Evolutionary conservation across 2,113 vertebrate species (phyloP).

Genomic region (Caranx ignobilis): DNA sequence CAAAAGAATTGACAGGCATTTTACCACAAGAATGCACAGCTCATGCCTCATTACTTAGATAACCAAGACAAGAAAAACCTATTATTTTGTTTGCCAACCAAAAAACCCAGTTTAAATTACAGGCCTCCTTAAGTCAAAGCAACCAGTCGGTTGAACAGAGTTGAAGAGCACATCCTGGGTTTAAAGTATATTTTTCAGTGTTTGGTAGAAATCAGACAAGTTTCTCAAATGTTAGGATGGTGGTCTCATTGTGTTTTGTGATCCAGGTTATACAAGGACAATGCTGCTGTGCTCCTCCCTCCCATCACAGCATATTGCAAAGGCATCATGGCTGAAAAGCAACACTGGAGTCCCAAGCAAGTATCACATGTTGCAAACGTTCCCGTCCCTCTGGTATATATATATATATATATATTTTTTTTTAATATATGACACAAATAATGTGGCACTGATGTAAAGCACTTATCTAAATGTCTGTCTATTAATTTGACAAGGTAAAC

Average conservation of each 20-base stretch:
- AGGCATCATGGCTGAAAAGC: conserved; percentile 45
- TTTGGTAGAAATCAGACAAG: conserved; percentile 5
- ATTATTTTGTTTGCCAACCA: conserved; percentile 35
- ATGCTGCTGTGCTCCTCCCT: conserved; percentile 27
- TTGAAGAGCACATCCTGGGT: conserved; percentile 15
- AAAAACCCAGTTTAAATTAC: conserved; percentile 56
- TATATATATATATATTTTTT: background rate
- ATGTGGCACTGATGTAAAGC: conserved; percentile 13
- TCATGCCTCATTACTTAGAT: conserved; percentile 42
- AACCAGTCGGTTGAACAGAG: background rate
- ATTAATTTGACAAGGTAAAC: conserved; percentile 33
- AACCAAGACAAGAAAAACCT: conserved; percentile 22
- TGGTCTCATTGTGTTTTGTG: background rate
- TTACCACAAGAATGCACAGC: conserved; percentile 37
- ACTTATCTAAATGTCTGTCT: background rate
- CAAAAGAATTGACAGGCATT: conserved; percentile 33
- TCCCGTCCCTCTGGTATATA: background rate
- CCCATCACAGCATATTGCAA: conserved; percentile 38
- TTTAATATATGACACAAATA: conserved; percentile 31
- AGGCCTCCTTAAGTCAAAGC: conserved; percentile 19
- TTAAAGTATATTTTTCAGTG: conserved; percentile 16
- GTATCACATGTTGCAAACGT: conserved; percentile 48
- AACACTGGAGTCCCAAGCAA: conserved; percentile 25
- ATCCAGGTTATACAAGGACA: conserved; percentile 54
- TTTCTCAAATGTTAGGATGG: background rate